These are phyloP conservation scores for Cephus sareptanus DNA, from an alignment of 2,888 invertebrate genomes.

Conservation along the genomic window DNA sequence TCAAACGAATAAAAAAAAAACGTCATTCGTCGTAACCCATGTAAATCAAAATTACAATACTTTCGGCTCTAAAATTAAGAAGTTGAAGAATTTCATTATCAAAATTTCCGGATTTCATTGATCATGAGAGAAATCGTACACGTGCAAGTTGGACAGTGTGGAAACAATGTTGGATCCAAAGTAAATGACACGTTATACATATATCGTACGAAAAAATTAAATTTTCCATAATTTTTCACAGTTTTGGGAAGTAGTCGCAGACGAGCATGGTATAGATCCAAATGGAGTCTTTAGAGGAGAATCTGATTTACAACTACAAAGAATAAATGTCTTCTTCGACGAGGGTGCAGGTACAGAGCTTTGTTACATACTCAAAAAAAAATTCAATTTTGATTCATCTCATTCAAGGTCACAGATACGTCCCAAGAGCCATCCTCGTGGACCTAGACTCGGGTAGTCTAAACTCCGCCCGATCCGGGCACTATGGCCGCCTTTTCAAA, in stretches of 20 bases:
- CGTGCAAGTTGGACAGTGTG: conserved; percentile 88
- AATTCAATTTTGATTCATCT: neutral
- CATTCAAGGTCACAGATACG: conserved; percentile 68
- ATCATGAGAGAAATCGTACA: conserved; percentile 84
- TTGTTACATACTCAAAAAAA: neutral
- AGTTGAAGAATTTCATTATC: neutral
- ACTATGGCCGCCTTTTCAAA: conserved; percentile 72
- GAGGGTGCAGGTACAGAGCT: conserved; percentile 65
- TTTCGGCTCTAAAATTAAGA: neutral
- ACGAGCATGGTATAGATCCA: conserved; percentile 75
- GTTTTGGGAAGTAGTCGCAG: conserved; percentile 88
- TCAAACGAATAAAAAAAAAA: neutral
- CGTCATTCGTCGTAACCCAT: neutral
- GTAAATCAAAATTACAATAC: neutral
- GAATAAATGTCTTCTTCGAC: conserved; percentile 76
- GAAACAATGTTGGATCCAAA: conserved; percentile 85
- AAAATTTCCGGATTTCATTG: neutral
- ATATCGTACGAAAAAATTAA: neutral
- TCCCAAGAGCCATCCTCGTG: conserved; percentile 73
- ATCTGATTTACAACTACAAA: conserved; percentile 73
- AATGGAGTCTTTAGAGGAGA: conserved; percentile 73
- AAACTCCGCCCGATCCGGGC: conserved; percentile 75
- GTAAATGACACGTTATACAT: conserved; percentile 60
- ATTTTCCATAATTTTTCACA: conserved; percentile 62
- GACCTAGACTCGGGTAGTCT: conserved; percentile 79